A percentile compares a stretch with the other conserved stretches of the same genome.
phyloP scores from a whole-genome alignment of 2,113 vertebrate species.

The Paradisaea rubra region DNA sequence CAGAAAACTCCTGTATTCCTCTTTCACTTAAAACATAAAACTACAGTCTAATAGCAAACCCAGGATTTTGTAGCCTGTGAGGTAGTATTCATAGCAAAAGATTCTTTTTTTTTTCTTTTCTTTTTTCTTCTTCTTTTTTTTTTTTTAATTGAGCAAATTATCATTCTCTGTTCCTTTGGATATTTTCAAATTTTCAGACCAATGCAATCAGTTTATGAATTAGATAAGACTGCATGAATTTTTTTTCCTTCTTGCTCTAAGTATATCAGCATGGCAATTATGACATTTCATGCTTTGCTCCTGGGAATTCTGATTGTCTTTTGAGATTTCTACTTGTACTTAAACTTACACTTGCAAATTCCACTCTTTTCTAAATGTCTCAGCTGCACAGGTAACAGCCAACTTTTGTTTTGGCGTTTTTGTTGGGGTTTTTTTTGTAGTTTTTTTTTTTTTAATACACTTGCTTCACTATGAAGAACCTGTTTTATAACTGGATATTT shows the following conservation, averaged over 20 bases:
- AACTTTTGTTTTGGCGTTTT: neutral
- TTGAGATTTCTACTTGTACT: neutral
- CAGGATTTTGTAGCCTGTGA: neutral
- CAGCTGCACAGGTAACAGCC: neutral
- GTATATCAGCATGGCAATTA: neutral
- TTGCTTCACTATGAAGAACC: neutral
- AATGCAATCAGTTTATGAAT: neutral
- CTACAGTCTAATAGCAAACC: neutral
- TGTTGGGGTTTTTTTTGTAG: neutral
- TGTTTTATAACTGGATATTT: neutral
- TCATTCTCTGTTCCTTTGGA: neutral
- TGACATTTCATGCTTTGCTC: neutral
- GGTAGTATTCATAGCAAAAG: neutral
- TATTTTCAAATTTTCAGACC: neutral
- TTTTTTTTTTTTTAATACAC: neutral
- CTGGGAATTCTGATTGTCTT: neutral
- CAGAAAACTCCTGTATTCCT: neutral
- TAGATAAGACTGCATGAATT: neutral
- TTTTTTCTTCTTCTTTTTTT: neutral
- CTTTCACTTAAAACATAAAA: neutral
- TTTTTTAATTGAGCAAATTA: neutral
- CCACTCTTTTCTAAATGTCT: neutral
- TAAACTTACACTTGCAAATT: neutral
- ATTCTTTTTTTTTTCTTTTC: accelerated
- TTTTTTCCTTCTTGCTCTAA: neutral